A percentile compares a stretch with the other conserved stretches of the same genome.
Evolutionary conservation across 2,888 invertebrate genomes (phyloP).

Genomic region (Anoplius nigerrimus): DNA sequence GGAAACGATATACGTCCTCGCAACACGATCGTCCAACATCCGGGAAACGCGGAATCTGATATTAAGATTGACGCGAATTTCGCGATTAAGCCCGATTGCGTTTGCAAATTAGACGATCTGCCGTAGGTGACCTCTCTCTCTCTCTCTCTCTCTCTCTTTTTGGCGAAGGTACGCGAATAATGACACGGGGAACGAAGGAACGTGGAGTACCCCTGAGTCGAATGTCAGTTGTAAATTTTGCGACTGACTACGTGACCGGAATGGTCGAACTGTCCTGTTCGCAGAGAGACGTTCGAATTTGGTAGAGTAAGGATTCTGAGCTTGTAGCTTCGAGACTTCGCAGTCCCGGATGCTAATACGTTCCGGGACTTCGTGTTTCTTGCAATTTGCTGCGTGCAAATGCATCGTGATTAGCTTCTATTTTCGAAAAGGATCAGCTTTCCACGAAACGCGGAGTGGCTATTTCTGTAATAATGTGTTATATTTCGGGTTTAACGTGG

Average conservation of each 20-base stretch:
- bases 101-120: conserved; percentile 29
- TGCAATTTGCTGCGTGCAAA: too few relatives aligned
- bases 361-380: too few relatives aligned
- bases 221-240: conserved; percentile 24
- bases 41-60: conserved; percentile 48
- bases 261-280: conserved; percentile 9
- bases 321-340: too few relatives aligned
- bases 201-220: too few relatives aligned
- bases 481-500: too few relatives aligned
- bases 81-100: conserved; percentile 34
- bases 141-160: conserved; percentile 46
- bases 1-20: conserved; percentile 2
- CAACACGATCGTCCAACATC: conserved; percentile 22
- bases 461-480: too few relatives aligned
- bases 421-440: too few relatives aligned
- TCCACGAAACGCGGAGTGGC: too few relatives aligned
- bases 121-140: conserved; percentile 43
- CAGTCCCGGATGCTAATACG: too few relatives aligned
- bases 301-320: too few relatives aligned
- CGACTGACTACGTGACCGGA: conserved; percentile 20
- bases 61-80: conserved; percentile 37
- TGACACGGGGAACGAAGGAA: not conserved
- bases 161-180: conserved; percentile 14
- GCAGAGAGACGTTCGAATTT: too few relatives aligned
- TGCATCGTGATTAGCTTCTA: too few relatives aligned